Conservation (phyloP, 2,797 vertebrate genomes). For the Chrosomus eos region DNA sequence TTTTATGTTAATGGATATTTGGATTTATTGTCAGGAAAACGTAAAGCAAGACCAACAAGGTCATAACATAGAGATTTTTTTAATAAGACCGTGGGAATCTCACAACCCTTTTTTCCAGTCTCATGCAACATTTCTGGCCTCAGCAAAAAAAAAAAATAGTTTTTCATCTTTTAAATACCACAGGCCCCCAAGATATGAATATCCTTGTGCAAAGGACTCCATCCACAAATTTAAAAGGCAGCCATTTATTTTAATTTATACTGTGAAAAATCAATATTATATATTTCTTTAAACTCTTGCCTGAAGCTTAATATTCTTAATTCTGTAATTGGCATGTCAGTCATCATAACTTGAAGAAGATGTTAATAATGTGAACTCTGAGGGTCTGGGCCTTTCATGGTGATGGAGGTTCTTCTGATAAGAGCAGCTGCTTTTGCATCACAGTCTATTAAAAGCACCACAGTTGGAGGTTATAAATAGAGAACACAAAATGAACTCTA, state of each 20-base stretch:
- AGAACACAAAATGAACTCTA: slow-evolving; percentile 9
- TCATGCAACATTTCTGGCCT: not conserved
- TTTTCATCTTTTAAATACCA: too few species aligned
- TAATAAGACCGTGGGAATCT: not conserved
- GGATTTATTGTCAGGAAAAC: not conserved
- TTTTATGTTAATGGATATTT: too few species aligned
- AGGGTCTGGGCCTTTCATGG: slow-evolving; percentile 33
- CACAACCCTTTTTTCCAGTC: not conserved
- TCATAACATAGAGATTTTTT: not conserved
- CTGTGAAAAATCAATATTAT: not conserved
- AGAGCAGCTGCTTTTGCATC: slow-evolving; percentile 71
- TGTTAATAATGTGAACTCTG: not conserved
- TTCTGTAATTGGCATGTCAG: too few species aligned
- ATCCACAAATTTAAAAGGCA: not conserved
- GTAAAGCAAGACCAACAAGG: not conserved
- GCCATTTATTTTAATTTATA: too few species aligned
- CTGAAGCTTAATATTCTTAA: not conserved
- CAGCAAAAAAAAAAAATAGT: too few species aligned
- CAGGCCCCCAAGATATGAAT: too few species aligned
- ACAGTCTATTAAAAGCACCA: slow-evolving; percentile 76
- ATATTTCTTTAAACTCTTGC: not conserved
- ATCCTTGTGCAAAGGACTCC: too few species aligned
- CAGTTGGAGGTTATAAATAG: slow-evolving; percentile 80
- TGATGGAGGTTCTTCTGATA: slow-evolving; percentile 34
- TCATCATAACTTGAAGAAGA: not conserved